Evolutionary conservation across 2,888 invertebrate species (phyloP).

Genomic region (Campoletis raptor): DNA sequence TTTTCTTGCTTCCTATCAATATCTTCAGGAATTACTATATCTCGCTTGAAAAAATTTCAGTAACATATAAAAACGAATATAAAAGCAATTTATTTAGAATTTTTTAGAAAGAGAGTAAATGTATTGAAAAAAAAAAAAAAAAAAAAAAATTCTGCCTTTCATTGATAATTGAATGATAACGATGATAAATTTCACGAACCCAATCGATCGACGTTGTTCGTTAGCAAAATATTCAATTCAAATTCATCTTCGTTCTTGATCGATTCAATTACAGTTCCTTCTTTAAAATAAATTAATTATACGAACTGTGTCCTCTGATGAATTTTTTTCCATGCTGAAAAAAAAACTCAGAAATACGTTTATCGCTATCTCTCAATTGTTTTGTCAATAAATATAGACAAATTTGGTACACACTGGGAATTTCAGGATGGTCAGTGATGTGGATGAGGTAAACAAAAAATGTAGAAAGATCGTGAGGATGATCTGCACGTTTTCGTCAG

Average conservation of each 20-base stretch:
- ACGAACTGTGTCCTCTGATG: neutral
- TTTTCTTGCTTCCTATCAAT: constrained; percentile 30
- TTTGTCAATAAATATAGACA: constrained; percentile 2
- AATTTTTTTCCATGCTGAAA: neutral
- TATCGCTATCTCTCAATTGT: neutral
- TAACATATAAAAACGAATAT: neutral
- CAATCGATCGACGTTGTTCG: neutral
- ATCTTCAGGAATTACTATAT: constrained; percentile 49
- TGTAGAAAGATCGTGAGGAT: constrained; percentile 19
- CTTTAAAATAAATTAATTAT: neutral
- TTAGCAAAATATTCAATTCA: neutral
- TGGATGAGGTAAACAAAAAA: constrained; percentile 24
- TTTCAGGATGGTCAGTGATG: constrained; percentile 12
- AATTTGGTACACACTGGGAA: neutral
- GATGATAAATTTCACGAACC: neutral
- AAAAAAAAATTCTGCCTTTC: neutral
- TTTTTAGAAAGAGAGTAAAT: neutral
- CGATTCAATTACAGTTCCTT: neutral
- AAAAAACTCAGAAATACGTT: neutral
- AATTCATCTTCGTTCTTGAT: neutral
- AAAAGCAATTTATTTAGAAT: constrained; percentile 13
- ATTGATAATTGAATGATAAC: no score
- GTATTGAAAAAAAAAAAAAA: neutral
- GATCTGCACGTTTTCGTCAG: constrained; percentile 18
- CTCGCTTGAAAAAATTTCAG: constrained; percentile 23